Conservation (phyloP, 1,140 invertebrate genomes). For the Pemphigus obesinymphae region DNA sequence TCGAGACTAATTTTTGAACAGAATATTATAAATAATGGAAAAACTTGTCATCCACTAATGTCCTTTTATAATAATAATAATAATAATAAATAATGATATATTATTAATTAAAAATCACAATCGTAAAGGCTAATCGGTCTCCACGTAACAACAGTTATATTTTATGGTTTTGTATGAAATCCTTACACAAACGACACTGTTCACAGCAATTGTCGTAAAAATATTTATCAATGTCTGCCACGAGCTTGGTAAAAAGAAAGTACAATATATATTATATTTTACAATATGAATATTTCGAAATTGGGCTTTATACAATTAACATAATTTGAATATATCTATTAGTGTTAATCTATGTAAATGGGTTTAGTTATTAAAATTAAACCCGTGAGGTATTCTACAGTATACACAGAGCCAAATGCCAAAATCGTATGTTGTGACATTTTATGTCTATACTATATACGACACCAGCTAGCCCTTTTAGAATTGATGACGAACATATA, state of each 20-base stretch:
- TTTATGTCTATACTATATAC: background rate
- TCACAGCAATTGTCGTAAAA: slow-evolving; percentile 21
- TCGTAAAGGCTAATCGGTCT: slow-evolving; percentile 31
- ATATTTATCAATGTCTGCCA: slow-evolving; percentile 25
- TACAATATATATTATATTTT: background rate
- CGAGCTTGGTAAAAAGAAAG: slow-evolving; percentile 4
- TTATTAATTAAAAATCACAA: slow-evolving; percentile 36
- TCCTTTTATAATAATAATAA: slow-evolving; percentile 24
- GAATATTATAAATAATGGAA: slow-evolving; percentile 40
- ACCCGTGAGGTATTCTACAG: background rate
- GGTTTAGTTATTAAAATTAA: slow-evolving; percentile 1
- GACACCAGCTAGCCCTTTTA: background rate
- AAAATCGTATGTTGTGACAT: slow-evolving; percentile 3
- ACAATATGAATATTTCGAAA: background rate
- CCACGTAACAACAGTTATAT: slow-evolving; percentile 29
- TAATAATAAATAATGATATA: slow-evolving; percentile 21
- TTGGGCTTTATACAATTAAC: background rate
- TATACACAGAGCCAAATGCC: background rate
- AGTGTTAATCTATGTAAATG: slow-evolving; percentile 17
- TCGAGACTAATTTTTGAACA: slow-evolving; percentile 34
- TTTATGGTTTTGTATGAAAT: slow-evolving; percentile 32
- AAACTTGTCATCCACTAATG: slow-evolving; percentile 37
- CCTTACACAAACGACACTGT: background rate
- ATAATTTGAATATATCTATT: background rate
- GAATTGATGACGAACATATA: background rate